Percentiles rank a stretch among this genome's conserved stretches.
These are phyloP conservation scores for Epinotia ramella DNA, from an alignment of 2,888 invertebrate species.

Conservation along the genomic window DNA sequence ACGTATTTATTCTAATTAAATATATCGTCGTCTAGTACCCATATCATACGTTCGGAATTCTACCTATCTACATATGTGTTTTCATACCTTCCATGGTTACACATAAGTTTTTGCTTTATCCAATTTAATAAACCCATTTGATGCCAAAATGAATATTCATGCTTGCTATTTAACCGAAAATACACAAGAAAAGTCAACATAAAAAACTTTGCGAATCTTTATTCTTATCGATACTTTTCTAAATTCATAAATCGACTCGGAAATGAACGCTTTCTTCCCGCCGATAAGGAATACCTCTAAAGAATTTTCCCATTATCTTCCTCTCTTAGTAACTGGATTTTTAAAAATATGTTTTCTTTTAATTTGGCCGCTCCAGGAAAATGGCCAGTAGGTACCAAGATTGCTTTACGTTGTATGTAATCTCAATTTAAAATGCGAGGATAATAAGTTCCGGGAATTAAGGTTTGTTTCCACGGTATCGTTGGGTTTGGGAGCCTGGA, in stretches of 20 bases:
- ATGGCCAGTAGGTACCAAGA: constrained; percentile 31
- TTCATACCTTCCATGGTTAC: too few species aligned
- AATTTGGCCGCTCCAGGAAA: constrained; percentile 37
- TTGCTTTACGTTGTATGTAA: constrained; percentile 44
- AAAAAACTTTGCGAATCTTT: constrained; percentile 1
- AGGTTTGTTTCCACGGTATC: neutral
- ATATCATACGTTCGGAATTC: too few species aligned
- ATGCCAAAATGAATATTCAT: neutral
- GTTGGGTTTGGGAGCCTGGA: neutral
- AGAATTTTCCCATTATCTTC: constrained; percentile 38
- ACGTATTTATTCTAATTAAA: too few species aligned
- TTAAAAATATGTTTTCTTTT: constrained; percentile 42
- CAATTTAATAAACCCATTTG: neutral
- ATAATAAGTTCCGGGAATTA: constrained; percentile 32
- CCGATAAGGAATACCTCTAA: constrained; percentile 34
- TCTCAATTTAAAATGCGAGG: constrained; percentile 39
- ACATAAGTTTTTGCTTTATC: neutral
- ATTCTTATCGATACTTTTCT: constrained; percentile 11
- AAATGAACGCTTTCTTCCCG: constrained; percentile 31
- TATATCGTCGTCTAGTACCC: too few species aligned
- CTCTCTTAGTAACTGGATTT: constrained; percentile 34
- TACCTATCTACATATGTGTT: too few species aligned
- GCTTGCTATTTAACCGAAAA: neutral
- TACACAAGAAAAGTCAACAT: neutral
- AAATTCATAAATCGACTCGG: constrained; percentile 27